phyloP scores from a whole-genome alignment of 1,140 invertebrate species.

The Delia radicum region DNA sequence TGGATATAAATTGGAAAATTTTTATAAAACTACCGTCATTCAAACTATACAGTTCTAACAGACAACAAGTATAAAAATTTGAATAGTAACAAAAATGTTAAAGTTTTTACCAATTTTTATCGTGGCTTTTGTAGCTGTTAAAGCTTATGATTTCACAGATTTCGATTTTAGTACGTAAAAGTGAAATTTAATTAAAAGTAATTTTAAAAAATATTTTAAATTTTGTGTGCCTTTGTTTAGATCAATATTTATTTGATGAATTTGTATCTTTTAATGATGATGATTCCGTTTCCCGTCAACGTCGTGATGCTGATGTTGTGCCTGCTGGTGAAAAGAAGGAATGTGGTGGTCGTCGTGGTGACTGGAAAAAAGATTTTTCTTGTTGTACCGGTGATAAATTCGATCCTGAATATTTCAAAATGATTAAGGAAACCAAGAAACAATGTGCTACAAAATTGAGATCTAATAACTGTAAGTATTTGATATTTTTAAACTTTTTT shows the following conservation, averaged over 20 bases:
- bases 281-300: not conserved
- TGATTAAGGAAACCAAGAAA: slow-evolving; percentile 23
- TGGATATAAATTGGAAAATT: not conserved
- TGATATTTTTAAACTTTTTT: no score
- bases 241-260: slow-evolving; percentile 28
- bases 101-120: not conserved
- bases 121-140: not conserved
- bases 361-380: slow-evolving; percentile 19
- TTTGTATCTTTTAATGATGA: slow-evolving; percentile 12
- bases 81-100: not conserved
- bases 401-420: slow-evolving; percentile 8
- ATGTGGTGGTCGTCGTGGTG: not conserved
- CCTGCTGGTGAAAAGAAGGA: not conserved
- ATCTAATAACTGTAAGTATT: slow-evolving; percentile 24
- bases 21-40: not conserved
- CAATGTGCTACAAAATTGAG: slow-evolving; percentile 25
- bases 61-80: no score
- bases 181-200: not conserved
- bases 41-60: not conserved
- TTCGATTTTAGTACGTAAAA: slow-evolving; percentile 25
- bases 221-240: not conserved
- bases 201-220: not conserved
- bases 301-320: slow-evolving; percentile 6
- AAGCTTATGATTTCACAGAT: slow-evolving; percentile 29
- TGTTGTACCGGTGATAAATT: slow-evolving; percentile 17